Percentiles rank a stretch among this genome's conserved stretches.
phyloP scores from a whole-genome alignment of 1,140 invertebrate species.

The Anastrepha ludens region DNA sequence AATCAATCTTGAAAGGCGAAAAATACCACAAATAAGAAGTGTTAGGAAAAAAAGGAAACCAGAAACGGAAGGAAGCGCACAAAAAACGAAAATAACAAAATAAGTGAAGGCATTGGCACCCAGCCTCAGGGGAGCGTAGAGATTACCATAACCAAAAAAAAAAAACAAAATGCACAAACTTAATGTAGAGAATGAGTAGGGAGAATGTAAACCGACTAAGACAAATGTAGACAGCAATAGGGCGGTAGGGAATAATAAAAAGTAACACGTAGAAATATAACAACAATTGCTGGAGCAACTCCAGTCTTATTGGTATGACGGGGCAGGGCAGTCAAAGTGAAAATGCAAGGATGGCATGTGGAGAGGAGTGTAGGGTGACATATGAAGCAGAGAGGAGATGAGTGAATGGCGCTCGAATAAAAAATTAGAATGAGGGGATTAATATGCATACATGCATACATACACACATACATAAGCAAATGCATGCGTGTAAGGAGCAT shows the following conservation, averaged over 20 bases:
- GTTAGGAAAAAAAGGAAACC: conserved; percentile 63
- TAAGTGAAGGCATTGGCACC: background rate
- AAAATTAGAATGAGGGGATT: background rate
- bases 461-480: no score
- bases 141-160: conserved; percentile 29
- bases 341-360: background rate
- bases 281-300: conserved; percentile 59
- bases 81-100: background rate
- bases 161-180: conserved; percentile 7
- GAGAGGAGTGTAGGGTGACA: background rate
- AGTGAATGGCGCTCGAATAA: no score
- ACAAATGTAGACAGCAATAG: conserved; percentile 59
- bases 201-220: conserved; percentile 57
- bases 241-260: conserved; percentile 64
- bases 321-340: background rate
- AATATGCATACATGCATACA: background rate
- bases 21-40: conserved; percentile 67
- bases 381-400: background rate
- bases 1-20: conserved; percentile 70
- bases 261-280: conserved; percentile 55
- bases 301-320: conserved; percentile 25
- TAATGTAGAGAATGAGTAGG: background rate
- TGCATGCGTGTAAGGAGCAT: no score
- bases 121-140: conserved; percentile 25
- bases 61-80: conserved; percentile 69